Percentiles rank a stretch among this genome's conserved stretches.
These are phyloP conservation scores for Corydoras sp. DNA, from an alignment of 2,113 vertebrate genomes.

Conservation along the genomic window DNA sequence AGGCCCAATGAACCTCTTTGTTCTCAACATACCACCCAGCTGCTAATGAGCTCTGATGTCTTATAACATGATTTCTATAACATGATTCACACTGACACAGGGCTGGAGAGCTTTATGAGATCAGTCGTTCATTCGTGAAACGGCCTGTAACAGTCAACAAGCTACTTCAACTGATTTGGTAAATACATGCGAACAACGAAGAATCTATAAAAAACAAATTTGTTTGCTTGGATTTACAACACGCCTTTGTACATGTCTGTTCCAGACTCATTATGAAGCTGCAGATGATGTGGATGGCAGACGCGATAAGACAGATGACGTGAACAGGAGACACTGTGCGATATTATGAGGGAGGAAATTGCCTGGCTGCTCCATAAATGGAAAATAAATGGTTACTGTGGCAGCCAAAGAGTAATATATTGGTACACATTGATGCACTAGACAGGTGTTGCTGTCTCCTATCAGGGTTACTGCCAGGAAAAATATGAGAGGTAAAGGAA, in stretches of 20 bases:
- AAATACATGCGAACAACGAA: conserved; percentile 7
- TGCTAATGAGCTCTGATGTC: too few species aligned
- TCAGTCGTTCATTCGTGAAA: not conserved
- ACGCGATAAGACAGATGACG: conserved; percentile 22
- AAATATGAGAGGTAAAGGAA: not conserved
- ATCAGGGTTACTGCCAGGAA: not conserved
- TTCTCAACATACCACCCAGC: too few species aligned
- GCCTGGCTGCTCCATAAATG: conserved; percentile 4
- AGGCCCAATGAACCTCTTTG: too few species aligned
- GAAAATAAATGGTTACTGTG: conserved; percentile 34
- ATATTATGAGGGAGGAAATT: conserved; percentile 38
- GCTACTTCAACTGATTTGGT: not conserved
- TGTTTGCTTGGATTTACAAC: conserved; percentile 14
- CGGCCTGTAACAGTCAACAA: not conserved
- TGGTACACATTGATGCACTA: conserved; percentile 5
- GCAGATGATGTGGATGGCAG: conserved; percentile 20
- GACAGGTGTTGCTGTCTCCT: conserved; percentile 25
- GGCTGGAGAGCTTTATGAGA: too few species aligned
- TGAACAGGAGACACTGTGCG: conserved; percentile 1
- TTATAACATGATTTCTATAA: too few species aligned
- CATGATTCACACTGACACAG: too few species aligned
- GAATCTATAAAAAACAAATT: not conserved
- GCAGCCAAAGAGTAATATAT: conserved; percentile 14
- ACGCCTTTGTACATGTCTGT: not conserved
- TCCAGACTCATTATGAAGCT: not conserved